A percentile compares a stretch with the other conserved stretches of the same genome.
Conservation (phyloP, 2,888 invertebrate genomes). For the Protophormia terraenovae region DNA sequence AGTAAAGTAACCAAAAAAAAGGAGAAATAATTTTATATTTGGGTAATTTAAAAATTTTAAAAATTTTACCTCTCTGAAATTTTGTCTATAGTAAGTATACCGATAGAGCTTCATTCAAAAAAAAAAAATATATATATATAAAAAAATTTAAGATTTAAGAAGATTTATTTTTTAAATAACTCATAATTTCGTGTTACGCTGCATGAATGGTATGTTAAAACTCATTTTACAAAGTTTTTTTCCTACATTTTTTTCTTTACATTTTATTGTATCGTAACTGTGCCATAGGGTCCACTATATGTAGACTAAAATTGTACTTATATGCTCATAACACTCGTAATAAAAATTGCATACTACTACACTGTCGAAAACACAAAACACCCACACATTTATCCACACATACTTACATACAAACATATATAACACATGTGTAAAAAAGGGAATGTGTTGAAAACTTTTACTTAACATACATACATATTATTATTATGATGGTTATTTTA, state of each 20-base stretch:
- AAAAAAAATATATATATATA: no score
- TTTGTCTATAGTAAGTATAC: no score
- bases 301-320: constrained; percentile 41
- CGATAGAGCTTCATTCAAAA: no score
- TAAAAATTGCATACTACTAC: constrained; percentile 20
- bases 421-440: no score
- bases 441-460: constrained; percentile 38
- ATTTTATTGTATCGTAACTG: constrained; percentile 28
- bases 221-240: constrained; percentile 1
- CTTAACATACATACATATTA: no score
- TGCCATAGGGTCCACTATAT: constrained; percentile 47
- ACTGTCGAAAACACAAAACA: neutral
- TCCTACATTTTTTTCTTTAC: neutral
- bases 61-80: no score
- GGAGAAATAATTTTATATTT: no score
- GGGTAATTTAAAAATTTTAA: no score
- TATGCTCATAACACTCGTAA: constrained; percentile 36
- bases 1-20: no score
- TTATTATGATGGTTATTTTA: constrained; percentile 16
- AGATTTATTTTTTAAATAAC: no score
- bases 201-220: neutral
- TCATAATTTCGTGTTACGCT: no score
- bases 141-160: no score
- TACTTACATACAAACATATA: neutral
- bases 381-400: neutral